Base-by-base conservation (phyloP, 2,113 vertebrate species). In the Barnardius zonarius region DNA sequence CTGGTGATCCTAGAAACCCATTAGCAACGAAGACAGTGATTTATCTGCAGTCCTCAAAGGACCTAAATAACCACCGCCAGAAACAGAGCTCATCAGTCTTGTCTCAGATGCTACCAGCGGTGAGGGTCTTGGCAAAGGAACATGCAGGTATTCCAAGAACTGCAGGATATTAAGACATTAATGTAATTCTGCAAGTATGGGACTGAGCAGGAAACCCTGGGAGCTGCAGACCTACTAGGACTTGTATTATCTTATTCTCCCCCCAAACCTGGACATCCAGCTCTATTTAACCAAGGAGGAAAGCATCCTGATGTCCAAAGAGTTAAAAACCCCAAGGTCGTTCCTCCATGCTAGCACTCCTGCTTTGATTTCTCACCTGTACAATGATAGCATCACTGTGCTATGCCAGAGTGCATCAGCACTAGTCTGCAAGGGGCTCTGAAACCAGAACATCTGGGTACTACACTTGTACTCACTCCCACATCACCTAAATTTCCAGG, bases 101-200 rank as follows among this genome's bases (percentile, higher is more conserved):
- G 22, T 8, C 79, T 37, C 59, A 28, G 44, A 18, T 44, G 43
- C 44, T 48, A 5, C 8, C 83, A 54, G 55, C 46, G 74, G 1
- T 5, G 3, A 18, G 23, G 5, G 11, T 13, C 18, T 59, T 73
- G 19, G 39, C 37, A 68, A 39, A 43, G 11, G 43, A 75, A 51
- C 17, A 3, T 1, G 24, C 25, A 23, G 7, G 33, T 43, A 54
- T 43, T n/a, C 33, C 0, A 1, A 28, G 35, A 27, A n/a, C 28
- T 2, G 2, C n/a, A 25, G 59, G 52, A 13, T 25, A 35, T 0
- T 2, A 25, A n/a, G 31, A 64, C 16, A 33, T 18, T 64, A 5
- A 0, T 3, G 5, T 4, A 5, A 17, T 1, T 57, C 49, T 23
- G 6, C 28, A 41, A 25, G 7, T 22, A 4, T 0, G 0, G 43